Conservation (phyloP, 2,113 vertebrate species). For the Forbesichthys agassizii region DNA sequence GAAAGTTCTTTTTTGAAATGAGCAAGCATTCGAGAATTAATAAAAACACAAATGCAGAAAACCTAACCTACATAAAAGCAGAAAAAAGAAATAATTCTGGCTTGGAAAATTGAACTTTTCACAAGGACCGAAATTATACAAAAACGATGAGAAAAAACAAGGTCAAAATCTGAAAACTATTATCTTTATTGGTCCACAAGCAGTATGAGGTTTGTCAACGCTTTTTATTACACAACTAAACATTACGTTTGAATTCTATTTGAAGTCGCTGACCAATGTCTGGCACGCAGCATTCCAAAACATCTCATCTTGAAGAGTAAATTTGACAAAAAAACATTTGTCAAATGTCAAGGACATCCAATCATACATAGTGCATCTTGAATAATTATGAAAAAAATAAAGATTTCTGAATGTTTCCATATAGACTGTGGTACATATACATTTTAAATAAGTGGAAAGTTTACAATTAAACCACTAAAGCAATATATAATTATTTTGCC, state of each 20-base stretch:
- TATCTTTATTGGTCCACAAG: not conserved
- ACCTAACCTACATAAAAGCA: too few species aligned
- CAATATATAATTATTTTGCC: not conserved
- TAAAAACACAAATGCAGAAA: too few species aligned
- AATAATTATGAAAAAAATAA: not conserved
- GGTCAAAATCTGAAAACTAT: not conserved
- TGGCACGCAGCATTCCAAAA: not conserved
- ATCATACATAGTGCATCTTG: too few species aligned
- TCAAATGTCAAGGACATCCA: too few species aligned
- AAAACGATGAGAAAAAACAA: not conserved
- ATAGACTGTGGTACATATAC: not conserved
- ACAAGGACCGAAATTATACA: not conserved
- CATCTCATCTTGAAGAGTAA: constrained; percentile 2
- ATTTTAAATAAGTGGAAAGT: not conserved
- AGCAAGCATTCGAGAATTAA: too few species aligned
- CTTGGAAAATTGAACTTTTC: too few species aligned
- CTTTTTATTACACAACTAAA: constrained; percentile 1
- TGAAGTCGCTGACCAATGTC: not conserved
- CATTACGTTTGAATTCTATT: not conserved
- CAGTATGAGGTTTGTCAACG: not conserved
- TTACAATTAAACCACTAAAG: not conserved
- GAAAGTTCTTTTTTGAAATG: too few species aligned
- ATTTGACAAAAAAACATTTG: not conserved
- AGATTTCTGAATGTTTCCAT: not conserved
- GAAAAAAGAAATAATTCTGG: too few species aligned